These are phyloP conservation scores for Crotalus tigris DNA, from an alignment of 2,113 vertebrate species.

Conservation along the genomic window DNA sequence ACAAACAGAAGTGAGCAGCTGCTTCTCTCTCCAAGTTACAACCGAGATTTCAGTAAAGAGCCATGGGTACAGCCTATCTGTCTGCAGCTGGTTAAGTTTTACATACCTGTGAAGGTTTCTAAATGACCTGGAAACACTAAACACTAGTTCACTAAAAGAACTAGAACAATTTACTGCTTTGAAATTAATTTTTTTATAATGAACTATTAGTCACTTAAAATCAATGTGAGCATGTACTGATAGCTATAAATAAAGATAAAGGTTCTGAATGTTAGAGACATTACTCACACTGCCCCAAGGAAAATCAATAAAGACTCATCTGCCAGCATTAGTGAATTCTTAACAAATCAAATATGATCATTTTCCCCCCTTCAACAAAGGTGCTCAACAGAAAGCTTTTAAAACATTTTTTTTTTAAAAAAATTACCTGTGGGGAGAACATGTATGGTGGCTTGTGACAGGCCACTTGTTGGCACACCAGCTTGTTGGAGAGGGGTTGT, in stretches of 20 bases:
- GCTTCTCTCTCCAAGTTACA: background rate
- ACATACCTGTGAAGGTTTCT: background rate
- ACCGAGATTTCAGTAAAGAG: background rate
- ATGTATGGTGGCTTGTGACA: constrained; percentile 76
- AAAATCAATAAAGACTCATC: background rate
- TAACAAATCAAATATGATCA: background rate
- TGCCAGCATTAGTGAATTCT: background rate
- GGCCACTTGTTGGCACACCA: constrained; percentile 68
- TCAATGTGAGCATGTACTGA: background rate
- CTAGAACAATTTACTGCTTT: background rate
- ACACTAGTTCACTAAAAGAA: background rate
- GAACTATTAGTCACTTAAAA: background rate
- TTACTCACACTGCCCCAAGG: background rate
- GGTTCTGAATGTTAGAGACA: background rate
- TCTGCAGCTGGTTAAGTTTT: background rate
- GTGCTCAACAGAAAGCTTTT: background rate
- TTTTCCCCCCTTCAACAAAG: background rate
- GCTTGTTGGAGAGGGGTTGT: constrained; percentile 63
- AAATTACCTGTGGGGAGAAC: constrained; percentile 74
- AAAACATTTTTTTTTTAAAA: background rate
- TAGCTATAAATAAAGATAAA: background rate
- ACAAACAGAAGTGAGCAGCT: background rate
- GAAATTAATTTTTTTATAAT: constrained; percentile 9
- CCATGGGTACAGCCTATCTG: background rate
- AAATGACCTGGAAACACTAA: background rate